Evolutionary conservation across 2,797 vertebrate species (phyloP), one percentile per base, ranked within the genome.

Genomic region (Erpetoichthys calabaricus): DNA sequence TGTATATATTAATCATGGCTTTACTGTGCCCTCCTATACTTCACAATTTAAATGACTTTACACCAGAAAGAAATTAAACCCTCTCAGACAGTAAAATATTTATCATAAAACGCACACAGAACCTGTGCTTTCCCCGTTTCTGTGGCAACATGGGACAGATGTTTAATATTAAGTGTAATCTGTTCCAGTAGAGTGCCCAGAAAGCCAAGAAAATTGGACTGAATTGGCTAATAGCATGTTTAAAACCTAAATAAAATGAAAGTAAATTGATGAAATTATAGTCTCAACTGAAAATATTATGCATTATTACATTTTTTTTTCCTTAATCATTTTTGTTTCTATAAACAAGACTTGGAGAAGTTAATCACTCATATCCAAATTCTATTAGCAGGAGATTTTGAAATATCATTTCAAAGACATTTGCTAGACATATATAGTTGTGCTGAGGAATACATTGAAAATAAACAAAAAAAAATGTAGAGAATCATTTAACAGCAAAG

Each of bases 201-300:
- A 79, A 82, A 85, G 81, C 77, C 77, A 74, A 77, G 78, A 82
- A 82, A 84, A 88, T 86, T 85, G 78, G 80, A 86, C 83, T 83
- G 84, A 86, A 88, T 86, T 88, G 83, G 79, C 81, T 86, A 86
- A 86, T 86, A 77, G 82, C 76, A 83, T 84, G 83, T 85, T 88
- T 85, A 79, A 86, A 86, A 82, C 82, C 80, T 81, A 82, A 73
- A 82, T 83, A 78, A 85, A 86, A 83, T 78, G 74, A 79, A 83
- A 63, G 73, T 69, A 81, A 80, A 85, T 85, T 81, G 80, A 85
- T 83, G 80, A 83, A 78, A 82, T 86, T 85, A 83, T 73, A 67
- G 73, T 68, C 45, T 41, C 67, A 75, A 68, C 66, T 69, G 71
- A 77, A 65, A 74, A 73, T 75, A 73, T 73, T 73, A 67, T 63